Percentiles rank a stretch among this genome's conserved stretches.
Evolutionary conservation across 35 echinoderm and acorn worm genomes (phyloP).

Genomic region (Apostichopus californicus): DNA sequence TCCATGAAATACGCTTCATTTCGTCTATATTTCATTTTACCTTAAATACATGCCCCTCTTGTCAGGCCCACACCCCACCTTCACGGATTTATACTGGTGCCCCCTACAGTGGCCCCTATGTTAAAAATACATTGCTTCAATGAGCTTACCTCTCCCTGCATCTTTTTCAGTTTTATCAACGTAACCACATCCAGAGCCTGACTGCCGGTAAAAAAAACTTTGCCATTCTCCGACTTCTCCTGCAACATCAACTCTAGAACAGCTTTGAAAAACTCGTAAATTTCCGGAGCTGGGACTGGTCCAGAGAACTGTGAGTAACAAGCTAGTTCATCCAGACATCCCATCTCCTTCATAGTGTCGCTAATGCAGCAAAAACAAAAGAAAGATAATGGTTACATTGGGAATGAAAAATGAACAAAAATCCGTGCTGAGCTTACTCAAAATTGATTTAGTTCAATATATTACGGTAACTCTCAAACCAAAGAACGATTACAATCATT

Average conservation of each 20-base stretch:
- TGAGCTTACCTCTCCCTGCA: slow-evolving; percentile 51
- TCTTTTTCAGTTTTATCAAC: slow-evolving; percentile 40
- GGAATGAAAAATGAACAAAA: too few relatives aligned
- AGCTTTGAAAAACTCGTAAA: slow-evolving; percentile 67
- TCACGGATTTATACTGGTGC: too few relatives aligned
- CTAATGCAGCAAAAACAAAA: not conserved
- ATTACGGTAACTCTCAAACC: too few relatives aligned
- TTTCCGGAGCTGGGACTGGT: slow-evolving; percentile 13
- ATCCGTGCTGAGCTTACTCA: too few relatives aligned
- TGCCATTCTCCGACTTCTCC: slow-evolving; percentile 65
- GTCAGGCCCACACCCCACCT: too few relatives aligned
- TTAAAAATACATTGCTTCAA: too few relatives aligned
- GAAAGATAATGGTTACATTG: not conserved
- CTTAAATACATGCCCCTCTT: too few relatives aligned
- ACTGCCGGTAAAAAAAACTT: slow-evolving; percentile 63
- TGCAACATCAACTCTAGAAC: slow-evolving; percentile 70
- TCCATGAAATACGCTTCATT: too few relatives aligned
- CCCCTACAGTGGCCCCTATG: too few relatives aligned
- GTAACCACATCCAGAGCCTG: slow-evolving; percentile 47
- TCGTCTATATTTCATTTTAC: too few relatives aligned
- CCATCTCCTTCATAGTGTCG: slow-evolving; percentile 53
- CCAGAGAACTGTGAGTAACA: slow-evolving; percentile 77
- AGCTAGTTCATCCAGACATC: slow-evolving; percentile 53
- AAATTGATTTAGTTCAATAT: too few relatives aligned
- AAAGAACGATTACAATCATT: too few relatives aligned